Evolutionary conservation across 2,888 invertebrate species (phyloP), one percentile per base, ranked within the genome.

Genomic region (Pseudococcus jackbeardsleyi): DNA sequence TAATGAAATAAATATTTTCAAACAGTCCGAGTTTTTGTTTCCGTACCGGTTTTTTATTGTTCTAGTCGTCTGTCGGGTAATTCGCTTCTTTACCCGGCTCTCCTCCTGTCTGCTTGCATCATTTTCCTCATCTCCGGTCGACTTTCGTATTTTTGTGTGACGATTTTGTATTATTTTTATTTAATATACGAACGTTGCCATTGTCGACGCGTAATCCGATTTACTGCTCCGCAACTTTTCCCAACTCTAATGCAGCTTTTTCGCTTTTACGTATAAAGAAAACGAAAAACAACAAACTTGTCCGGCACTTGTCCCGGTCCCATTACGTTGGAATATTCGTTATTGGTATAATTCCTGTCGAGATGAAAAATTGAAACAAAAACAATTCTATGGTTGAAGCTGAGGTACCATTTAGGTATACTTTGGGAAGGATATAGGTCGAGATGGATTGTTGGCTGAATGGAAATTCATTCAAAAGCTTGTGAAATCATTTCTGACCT

Each of bases 161-260:
- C 68, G 26, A 72, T 72, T 59, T 19, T 59, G 68, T 72, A 72
- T 72, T 72, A 72, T 72, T 72, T 72, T 72, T 72, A 72, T 72
- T 72, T 72, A 72, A 72, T 72, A 72, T 72, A 72, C 68, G 68
- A 72, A 72, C 68, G 22, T 15, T 72, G 26, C 26, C 26, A 72
- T 72, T 72, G 68, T 72, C 12, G 26, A 19, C 68, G 15, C 68
- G 68, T 72, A 72, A 72, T 72, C 68, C 33, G 68, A 72, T 72
- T 72, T 72, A 33, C 26, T 72, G 19, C 59, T 59, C 6, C 6
- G 7, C 19, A 59, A 59, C 26, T 72, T 72, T 72, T 12, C 15
- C 15, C 33, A 33, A 72, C 11, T 26, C 15, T 12, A 59, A 59
- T 59, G 68, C n/a, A 72, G 68, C 68, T 72, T 72, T 72, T 72